These are phyloP conservation scores for Trilocha varians DNA, from an alignment of 2,888 invertebrate species.

Conservation along the genomic window DNA sequence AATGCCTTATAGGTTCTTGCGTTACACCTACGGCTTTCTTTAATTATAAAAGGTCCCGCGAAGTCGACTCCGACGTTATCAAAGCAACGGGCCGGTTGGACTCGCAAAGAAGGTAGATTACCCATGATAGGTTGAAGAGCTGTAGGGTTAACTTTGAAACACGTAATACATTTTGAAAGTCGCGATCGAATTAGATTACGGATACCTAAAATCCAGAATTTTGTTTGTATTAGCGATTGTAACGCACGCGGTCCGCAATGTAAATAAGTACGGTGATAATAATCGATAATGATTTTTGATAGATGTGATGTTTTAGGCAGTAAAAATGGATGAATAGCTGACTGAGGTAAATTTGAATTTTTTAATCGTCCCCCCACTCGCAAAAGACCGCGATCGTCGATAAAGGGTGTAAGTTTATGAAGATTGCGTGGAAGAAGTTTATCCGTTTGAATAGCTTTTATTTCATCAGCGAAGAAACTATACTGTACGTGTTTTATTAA, in stretches of 20 bases:
- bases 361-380: not conserved
- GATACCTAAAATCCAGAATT: constrained; percentile 6
- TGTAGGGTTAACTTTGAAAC: constrained; percentile 4
- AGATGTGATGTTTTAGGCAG: not conserved
- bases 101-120: no score
- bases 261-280: not conserved
- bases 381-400: not conserved
- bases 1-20: no score
- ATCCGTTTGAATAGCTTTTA: not conserved
- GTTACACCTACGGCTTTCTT: not conserved
- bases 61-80: no score
- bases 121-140: not conserved
- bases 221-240: constrained; percentile 2
- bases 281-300: no score
- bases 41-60: constrained; percentile 3
- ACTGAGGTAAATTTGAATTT: not conserved
- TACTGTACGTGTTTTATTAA: not conserved
- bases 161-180: constrained; percentile 4
- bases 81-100: no score
- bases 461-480: not conserved
- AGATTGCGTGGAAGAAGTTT: not conserved
- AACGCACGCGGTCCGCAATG: constrained; percentile 1
- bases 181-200: constrained; percentile 3
- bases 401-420: not conserved
- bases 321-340: no score